Conservation (phyloP, 2,888 invertebrate genomes). For the Ellobium chinense region DNA sequence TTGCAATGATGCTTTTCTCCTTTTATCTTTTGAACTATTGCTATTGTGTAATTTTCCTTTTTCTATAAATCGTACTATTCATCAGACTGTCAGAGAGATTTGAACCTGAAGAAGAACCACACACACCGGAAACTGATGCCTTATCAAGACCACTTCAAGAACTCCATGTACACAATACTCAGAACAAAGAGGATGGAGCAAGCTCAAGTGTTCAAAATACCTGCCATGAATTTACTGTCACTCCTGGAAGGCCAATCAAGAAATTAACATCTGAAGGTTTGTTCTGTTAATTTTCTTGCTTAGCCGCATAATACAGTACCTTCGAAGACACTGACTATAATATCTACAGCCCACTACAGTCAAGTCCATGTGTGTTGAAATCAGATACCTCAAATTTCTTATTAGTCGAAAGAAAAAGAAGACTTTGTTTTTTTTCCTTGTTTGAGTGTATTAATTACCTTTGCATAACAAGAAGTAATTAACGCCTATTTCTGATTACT, state of each 20-base stretch:
- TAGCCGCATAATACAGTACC: neutral
- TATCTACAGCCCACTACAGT: no score
- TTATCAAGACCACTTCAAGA: neutral
- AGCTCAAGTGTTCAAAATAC: neutral
- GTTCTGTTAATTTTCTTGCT: no score
- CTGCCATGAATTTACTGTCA: neutral
- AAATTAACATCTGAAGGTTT: conserved; percentile 1
- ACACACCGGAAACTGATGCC: neutral
- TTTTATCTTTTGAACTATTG: no score
- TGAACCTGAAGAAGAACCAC: conserved; percentile 42
- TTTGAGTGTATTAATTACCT: no score
- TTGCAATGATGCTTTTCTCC: no score
- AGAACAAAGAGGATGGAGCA: neutral
- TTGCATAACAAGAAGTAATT: no score
- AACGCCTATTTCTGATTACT: no score
- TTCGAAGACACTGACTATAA: no score
- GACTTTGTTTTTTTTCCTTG: neutral
- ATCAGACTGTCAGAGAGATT: conserved; percentile 29
- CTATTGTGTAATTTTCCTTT: no score
- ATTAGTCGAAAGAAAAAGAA: no score
- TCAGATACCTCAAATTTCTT: neutral
- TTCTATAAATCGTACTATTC: no score
- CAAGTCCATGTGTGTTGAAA: neutral
- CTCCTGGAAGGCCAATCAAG: neutral
- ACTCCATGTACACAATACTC: neutral